Conservation (phyloP, 2,797 vertebrate genomes). For the Dermochelys coriacea region DNA sequence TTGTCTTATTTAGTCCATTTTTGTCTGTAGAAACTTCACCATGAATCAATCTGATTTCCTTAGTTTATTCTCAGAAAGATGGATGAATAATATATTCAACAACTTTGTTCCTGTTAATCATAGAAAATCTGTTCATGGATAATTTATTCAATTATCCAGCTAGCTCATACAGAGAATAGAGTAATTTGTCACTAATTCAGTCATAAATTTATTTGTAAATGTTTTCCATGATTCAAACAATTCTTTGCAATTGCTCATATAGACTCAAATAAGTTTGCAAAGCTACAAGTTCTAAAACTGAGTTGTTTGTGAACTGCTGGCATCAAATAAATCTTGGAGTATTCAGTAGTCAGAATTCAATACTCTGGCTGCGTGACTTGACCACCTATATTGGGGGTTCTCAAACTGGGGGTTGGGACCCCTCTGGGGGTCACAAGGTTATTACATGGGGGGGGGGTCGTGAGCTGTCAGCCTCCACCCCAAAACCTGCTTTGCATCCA, state of each 20-base stretch:
- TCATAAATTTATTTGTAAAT: neutral
- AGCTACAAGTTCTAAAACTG: neutral
- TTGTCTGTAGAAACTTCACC: neutral
- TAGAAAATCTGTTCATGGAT: neutral
- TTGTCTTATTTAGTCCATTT: neutral
- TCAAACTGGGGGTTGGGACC: too few species aligned
- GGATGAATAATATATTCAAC: neutral
- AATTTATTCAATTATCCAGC: neutral
- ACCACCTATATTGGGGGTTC: too few species aligned
- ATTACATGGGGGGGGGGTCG: too few species aligned
- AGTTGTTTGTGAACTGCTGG: neutral
- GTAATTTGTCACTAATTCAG: rapidly evolving
- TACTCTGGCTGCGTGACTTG: neutral
- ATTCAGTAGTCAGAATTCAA: neutral
- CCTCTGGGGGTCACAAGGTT: too few species aligned
- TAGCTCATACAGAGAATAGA: neutral
- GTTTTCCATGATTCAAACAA: neutral
- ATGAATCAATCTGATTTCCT: neutral
- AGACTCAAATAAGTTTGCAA: neutral
- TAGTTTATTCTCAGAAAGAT: neutral
- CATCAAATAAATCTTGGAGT: neutral
- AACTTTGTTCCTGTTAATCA: neutral
- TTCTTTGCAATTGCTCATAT: neutral
- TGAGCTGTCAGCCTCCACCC: too few species aligned
- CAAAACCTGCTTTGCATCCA: too few species aligned